A percentile compares a stretch with the other conserved stretches of the same genome.
Evolutionary conservation across 2,113 vertebrate species (phyloP).

Genomic region (Oryzias woworae): DNA sequence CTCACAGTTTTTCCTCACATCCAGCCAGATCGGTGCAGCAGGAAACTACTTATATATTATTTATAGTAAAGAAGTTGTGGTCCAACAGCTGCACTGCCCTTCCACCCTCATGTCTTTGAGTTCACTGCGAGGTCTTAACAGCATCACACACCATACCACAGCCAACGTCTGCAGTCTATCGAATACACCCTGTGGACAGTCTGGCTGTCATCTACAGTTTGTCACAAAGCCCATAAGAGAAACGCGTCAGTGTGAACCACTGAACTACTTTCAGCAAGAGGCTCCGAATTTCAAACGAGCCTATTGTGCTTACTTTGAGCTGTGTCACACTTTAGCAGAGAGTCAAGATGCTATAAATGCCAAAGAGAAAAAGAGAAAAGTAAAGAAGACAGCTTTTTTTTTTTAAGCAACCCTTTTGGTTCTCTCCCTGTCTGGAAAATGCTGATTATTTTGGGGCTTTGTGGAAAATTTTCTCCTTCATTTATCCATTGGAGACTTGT

Average conservation of each 20-base stretch:
- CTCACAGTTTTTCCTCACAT: neutral
- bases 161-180: neutral
- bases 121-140: slow-evolving; percentile 10
- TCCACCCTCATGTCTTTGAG: slow-evolving; percentile 9
- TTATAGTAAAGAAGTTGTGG: slow-evolving; percentile 32
- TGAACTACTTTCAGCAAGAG: neutral
- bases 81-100: slow-evolving; percentile 13
- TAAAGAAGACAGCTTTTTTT: too few relatives aligned
- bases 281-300: neutral
- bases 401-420: too few relatives aligned
- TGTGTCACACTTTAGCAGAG: neutral
- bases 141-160: neutral
- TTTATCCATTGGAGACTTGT: too few relatives aligned
- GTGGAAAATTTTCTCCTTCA: too few relatives aligned
- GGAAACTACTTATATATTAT: slow-evolving; percentile 35
- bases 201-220: neutral
- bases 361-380: too few relatives aligned
- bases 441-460: too few relatives aligned
- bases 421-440: too few relatives aligned
- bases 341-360: too few relatives aligned
- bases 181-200: neutral
- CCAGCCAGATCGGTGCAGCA: slow-evolving; percentile 4
- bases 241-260: neutral
- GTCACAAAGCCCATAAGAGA: neutral
- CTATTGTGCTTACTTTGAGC: neutral